Percentiles rank a stretch among this genome's conserved stretches.
phyloP scores from a whole-genome alignment of 2,888 invertebrate species.

The Carcina quercana region DNA sequence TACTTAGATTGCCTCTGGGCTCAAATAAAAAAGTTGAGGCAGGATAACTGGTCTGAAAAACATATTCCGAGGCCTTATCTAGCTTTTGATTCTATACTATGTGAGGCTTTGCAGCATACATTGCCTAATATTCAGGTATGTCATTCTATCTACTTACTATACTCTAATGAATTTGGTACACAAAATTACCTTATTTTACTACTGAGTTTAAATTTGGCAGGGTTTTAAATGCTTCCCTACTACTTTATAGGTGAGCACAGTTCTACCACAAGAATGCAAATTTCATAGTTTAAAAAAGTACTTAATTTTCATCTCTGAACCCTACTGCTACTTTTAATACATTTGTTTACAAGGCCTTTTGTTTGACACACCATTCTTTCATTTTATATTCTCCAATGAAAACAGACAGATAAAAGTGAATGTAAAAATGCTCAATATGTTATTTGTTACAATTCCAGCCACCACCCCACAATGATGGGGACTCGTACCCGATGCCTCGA shows the following conservation, averaged over 20 bases:
- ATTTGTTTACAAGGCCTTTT: no score
- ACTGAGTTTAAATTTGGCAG: no score
- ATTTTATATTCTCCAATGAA: not conserved
- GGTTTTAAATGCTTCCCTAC: no score
- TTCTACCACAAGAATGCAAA: no score
- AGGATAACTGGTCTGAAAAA: conserved; percentile 97
- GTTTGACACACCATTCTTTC: not conserved
- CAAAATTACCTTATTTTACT: no score
- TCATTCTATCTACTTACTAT: not conserved
- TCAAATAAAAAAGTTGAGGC: conserved; percentile 84
- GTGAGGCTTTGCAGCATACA: conserved; percentile 97
- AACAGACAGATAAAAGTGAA: no score
- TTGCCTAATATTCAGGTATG: conserved; percentile 85
- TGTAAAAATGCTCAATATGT: no score
- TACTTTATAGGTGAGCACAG: no score
- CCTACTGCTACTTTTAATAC: no score
- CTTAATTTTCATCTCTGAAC: no score
- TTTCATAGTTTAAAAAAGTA: no score
- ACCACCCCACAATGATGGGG: conserved; percentile 93
- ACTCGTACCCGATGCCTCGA: conserved; percentile 94
- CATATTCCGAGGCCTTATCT: conserved; percentile 96
- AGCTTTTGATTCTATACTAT: conserved; percentile 95
- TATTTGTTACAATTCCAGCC: conserved; percentile 69
- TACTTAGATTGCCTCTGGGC: conserved; percentile 98
- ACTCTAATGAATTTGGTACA: not conserved